Base-by-base conservation (phyloP, 2,888 invertebrate genomes). In the Andrena praecox region DNA sequence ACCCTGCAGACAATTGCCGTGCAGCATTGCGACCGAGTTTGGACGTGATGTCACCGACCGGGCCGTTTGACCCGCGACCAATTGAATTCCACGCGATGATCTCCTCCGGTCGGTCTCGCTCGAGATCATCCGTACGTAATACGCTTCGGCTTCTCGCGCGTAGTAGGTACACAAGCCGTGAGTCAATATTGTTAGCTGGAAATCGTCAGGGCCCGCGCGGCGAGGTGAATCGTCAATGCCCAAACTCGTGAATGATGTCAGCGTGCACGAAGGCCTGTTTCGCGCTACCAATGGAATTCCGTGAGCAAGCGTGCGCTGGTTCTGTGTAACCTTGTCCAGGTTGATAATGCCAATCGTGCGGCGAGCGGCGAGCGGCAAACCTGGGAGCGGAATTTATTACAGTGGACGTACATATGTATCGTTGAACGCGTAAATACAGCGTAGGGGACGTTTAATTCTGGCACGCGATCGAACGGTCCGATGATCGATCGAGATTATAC, bases 1-100 rank as follows among this genome's bases (percentile, higher is more conserved):
- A 68, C 67, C 16, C 12, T n/a, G 10, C 20, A 7, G 62, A 64
- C n/a, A 20, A 56, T 73, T 56, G 29, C 33, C 42, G 24, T 33
- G n/a, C 8, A 35, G 33, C 56, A 27, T 20, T 10, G 48, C 24
- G n/a, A 50, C 69, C 75, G 66, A 73, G 67, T 88, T 85, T 62
- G 74, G 62, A 50, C 72, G 69, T 89, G 90, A 91, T 79, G 83
- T 90, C 90, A 90, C 76, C 81, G 85, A 77, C 63, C 67, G 70
- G 85, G 79, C 63, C 67, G 70, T 77, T 87, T 73, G 79, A 88
- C 80, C 68, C 82, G 70, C 66, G 82, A 84, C 85, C 89, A 90
- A 90, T 91, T 87, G 86, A 87, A 80, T 87, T 85, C 80, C 75
- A 71, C 24, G 75, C 79, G 52, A 24, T 70, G 67, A 64, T 77